Conservation (phyloP, 2,888 invertebrate species). For the Cheilosia vulpina region DNA sequence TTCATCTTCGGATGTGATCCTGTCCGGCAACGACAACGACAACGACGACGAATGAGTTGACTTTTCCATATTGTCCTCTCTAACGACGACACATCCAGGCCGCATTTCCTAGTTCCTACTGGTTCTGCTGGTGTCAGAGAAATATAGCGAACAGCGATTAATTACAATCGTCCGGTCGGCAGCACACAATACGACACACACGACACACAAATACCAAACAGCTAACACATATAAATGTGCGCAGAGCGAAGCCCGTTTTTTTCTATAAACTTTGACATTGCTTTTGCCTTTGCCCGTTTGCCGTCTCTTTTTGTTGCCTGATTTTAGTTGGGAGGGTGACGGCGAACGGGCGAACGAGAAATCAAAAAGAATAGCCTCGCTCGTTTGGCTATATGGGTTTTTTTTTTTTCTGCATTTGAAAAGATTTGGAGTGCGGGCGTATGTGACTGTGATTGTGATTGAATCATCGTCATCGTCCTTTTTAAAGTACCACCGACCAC, state of each 20-base stretch:
- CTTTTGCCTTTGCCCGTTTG: constrained; percentile 1
- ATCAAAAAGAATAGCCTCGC: constrained; percentile 27
- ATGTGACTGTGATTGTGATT: constrained; percentile 59
- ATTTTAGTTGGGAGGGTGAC: constrained; percentile 43
- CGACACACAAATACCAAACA: neutral
- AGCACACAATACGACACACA: constrained; percentile 27
- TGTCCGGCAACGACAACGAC: constrained; percentile 28
- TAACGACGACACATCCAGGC: constrained; percentile 68
- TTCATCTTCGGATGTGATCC: constrained; percentile 61
- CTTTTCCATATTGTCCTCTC: constrained; percentile 64
- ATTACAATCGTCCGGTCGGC: constrained; percentile 65
- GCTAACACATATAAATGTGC: constrained; percentile 14
- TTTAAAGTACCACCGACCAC: constrained; percentile 47
- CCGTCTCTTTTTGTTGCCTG: constrained; percentile 12
- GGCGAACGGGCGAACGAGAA: constrained; percentile 3
- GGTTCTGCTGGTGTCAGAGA: constrained; percentile 64
- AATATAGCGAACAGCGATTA: constrained; percentile 67
- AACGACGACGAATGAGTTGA: constrained; percentile 55
- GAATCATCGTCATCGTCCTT: constrained; percentile 58
- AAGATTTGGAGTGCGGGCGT: constrained; percentile 50
- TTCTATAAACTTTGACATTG: constrained; percentile 51
- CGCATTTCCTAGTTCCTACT: constrained; percentile 55
- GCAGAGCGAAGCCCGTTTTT: constrained; percentile 9
- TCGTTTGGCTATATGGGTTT: constrained; percentile 9
- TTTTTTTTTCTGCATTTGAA: constrained; percentile 26